Evolutionary conservation across 2,113 vertebrate species (phyloP), one percentile per base, ranked within the genome.

Genomic region (Pterophyllum scalare): DNA sequence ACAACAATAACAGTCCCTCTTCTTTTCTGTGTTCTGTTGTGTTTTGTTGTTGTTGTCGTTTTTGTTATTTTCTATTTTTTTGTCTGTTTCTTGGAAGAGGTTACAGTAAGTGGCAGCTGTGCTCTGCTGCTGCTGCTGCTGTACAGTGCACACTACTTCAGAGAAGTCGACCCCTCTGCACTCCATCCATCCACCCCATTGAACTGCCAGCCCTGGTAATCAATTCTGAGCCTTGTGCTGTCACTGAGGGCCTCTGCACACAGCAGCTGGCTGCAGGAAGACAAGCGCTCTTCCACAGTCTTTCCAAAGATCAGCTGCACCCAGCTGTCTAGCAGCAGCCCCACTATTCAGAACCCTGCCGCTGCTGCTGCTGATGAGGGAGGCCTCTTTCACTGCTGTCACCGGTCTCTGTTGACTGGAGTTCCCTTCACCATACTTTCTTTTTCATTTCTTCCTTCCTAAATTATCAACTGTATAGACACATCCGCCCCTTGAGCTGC

Each of bases 151-250:
- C 85, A 79, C 76, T 82, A 91, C 92, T 91, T 93, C 90, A 88
- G 81, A 91, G 88, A 90, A 92, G 90, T 89, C 88, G 84, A 77
- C 87, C 88, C 88, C 88, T 1, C 86, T 87, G 92, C 91, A 79
- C 90, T 95, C 95, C 92, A 91, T 96, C 95, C 94, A 94, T 96
- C 95, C 95, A 91, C 93, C 94, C 87, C 94, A 92, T 92, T 94
- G 95, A 97, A 94, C 92, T 90, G 93, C 95, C 95, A 94, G 90
- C 93, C 81, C 95, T 93, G 95, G 90, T 96, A 95, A 97, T 98
- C 96, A 97, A 97, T 97, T 97, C 95, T 96, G 96, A 95, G 95
- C 95, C 96, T 96, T 97, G 95, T 96, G 95, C 96, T 97, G 96
- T 97, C 96, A 96, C 95, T 97, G 95, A 94, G 91, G 93, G 92